Evolutionary conservation across 92 coral and sea anemone genomes (phyloP).

Genomic region (Siderastrea siderea): DNA sequence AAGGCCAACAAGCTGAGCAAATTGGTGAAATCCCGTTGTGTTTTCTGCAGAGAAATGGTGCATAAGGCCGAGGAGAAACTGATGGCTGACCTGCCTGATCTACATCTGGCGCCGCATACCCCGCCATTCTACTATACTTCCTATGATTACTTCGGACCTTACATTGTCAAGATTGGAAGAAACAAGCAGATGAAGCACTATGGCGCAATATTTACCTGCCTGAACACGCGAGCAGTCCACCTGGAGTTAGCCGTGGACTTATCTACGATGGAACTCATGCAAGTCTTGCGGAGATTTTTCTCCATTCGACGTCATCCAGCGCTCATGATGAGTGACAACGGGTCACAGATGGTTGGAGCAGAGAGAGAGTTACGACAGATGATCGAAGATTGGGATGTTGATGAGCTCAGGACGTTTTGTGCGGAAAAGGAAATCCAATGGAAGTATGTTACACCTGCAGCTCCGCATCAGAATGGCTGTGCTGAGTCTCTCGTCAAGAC

Average conservation of each 20-base stretch:
- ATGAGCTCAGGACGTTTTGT: too few species aligned
- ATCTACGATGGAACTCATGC: slow-evolving; percentile 70
- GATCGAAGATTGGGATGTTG: slow-evolving; percentile 37
- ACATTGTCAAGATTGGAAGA: slow-evolving; percentile 52
- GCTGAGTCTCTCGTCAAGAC: slow-evolving; percentile 24
- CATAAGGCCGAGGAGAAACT: too few species aligned
- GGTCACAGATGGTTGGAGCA: slow-evolving; percentile 77
- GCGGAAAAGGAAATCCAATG: slow-evolving; percentile 39
- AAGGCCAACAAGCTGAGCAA: background rate
- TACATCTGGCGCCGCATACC: too few species aligned
- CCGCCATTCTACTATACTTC: too few species aligned
- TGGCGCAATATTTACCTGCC: slow-evolving; percentile 62
- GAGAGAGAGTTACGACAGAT: slow-evolving; percentile 58
- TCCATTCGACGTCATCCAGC: slow-evolving; percentile 68
- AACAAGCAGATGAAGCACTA: slow-evolving; percentile 59
- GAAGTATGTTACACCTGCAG: slow-evolving; percentile 52
- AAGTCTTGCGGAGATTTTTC: slow-evolving; percentile 72
- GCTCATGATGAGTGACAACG: slow-evolving; percentile 66
- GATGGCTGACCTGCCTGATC: too few species aligned
- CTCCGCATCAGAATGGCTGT: slow-evolving; percentile 48
- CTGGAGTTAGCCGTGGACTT: slow-evolving; percentile 68
- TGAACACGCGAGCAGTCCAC: slow-evolving; percentile 73
- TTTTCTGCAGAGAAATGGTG: too few species aligned
- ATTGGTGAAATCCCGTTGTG: too few species aligned
- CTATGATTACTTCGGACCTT: too few species aligned